Percentiles rank a stretch among this genome's conserved stretches.
Conservation (phyloP, 2,888 invertebrate genomes). For the Diabrotica balteata region DNA sequence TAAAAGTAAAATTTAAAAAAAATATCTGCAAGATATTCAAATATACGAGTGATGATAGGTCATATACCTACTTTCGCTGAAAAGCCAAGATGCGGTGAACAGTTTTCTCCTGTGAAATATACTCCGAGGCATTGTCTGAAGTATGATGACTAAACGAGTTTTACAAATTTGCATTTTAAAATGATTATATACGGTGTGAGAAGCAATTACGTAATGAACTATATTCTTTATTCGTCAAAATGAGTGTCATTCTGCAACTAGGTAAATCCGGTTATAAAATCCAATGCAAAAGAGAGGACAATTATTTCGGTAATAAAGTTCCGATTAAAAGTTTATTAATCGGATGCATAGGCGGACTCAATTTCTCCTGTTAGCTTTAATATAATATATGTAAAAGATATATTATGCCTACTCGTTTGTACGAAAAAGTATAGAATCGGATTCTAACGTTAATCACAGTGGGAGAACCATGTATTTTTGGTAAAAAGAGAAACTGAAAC, state of each 20-base stretch:
- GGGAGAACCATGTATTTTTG: no score
- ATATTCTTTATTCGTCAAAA: not conserved
- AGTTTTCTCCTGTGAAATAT: constrained; percentile 18
- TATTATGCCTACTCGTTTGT: no score
- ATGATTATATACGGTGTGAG: constrained; percentile 18
- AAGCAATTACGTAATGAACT: constrained; percentile 11
- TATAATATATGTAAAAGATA: no score
- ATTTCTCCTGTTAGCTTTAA: no score
- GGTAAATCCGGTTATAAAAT: constrained; percentile 6
- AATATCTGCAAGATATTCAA: constrained; percentile 10
- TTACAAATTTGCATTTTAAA: constrained; percentile 19
- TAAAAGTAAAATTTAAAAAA: not conserved
- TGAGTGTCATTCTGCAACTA: not conserved
- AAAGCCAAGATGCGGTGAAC: constrained; percentile 3
- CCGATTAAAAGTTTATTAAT: no score
- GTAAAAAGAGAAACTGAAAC: no score
- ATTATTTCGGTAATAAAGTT: no score
- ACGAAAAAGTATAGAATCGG: no score
- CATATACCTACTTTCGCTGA: constrained; percentile 10
- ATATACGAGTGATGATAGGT: constrained; percentile 2
- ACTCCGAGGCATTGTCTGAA: constrained; percentile 4
- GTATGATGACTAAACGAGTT: constrained; percentile 13
- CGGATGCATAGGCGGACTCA: no score
- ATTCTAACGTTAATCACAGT: no score
- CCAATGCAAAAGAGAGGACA: not conserved